phyloP scores from a whole-genome alignment of 2,797 vertebrate species.

The Anguilla obscura region DNA sequence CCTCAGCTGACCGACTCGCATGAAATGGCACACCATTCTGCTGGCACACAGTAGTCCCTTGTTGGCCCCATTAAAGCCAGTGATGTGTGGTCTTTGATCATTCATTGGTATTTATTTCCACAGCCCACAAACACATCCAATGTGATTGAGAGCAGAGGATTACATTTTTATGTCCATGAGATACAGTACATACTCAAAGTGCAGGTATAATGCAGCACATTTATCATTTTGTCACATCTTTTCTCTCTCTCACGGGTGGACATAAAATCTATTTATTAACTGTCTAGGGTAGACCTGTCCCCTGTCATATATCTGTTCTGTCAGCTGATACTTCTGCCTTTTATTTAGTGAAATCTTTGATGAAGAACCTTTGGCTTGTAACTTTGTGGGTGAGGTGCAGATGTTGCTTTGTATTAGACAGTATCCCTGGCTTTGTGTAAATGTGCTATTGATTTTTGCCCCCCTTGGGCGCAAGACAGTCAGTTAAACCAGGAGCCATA shows the following conservation, averaged over 20 bases:
- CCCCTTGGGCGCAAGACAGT: neutral
- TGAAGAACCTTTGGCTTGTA: neutral
- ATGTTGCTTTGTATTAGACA: neutral
- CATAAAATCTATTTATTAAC: slow-evolving; percentile 17
- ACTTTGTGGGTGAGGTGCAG: slow-evolving; percentile 6
- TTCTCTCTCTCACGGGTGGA: neutral
- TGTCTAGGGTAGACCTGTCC: neutral
- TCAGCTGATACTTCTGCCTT: neutral
- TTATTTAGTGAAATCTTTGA: neutral
- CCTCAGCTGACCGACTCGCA: neutral
- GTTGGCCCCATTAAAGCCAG: neutral
- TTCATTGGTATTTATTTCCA: slow-evolving; percentile 16
- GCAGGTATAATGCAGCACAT: neutral
- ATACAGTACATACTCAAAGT: slow-evolving; percentile 17
- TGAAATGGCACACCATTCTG: neutral
- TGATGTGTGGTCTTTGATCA: neutral
- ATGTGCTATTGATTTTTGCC: slow-evolving; percentile 5
- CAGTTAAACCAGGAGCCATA: slow-evolving; percentile 40
- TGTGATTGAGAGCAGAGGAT: neutral
- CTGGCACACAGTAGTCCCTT: neutral
- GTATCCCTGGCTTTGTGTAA: slow-evolving; percentile 6
- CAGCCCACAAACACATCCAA: neutral
- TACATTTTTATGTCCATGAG: neutral
- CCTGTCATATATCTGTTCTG: neutral
- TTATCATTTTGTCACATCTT: slow-evolving; percentile 18